Evolutionary conservation across 2,888 invertebrate genomes (phyloP).

Genomic region (Agrochola lota): DNA sequence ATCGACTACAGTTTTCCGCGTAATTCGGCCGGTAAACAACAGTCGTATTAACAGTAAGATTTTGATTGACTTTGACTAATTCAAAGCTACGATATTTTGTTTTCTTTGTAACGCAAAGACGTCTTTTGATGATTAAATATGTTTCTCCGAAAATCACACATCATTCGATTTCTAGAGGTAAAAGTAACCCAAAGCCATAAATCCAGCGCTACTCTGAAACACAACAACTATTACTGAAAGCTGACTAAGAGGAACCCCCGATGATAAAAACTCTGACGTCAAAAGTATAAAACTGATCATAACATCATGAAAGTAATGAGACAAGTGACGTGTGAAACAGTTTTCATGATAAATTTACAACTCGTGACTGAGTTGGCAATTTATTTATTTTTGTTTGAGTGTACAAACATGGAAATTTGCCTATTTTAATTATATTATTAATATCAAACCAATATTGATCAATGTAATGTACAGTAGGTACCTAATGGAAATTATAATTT

Average conservation of each 20-base stretch:
- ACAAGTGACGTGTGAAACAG: not conserved
- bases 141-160: conserved; percentile 19
- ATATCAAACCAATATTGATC: conserved; percentile 19
- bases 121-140: conserved; percentile 21
- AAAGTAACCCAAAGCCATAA: not conserved
- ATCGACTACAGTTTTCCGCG: conserved; percentile 25
- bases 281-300: not conserved
- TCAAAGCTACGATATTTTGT: conserved; percentile 14
- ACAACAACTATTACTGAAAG: not conserved
- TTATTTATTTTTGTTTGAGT: not conserved
- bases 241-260: conserved; percentile 11
- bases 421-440: not conserved
- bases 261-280: conserved; percentile 12
- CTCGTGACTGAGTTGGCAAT: not conserved
- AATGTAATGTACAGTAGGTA: too few relatives aligned
- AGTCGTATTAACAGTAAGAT: conserved; percentile 16
- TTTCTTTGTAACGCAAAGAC: conserved; percentile 19
- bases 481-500: too few relatives aligned
- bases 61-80: conserved; percentile 40
- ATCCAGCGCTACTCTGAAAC: not conserved
- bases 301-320: conserved; percentile 17
- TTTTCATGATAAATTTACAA: not conserved
- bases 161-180: not conserved
- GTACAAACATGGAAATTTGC: not conserved
- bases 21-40: conserved; percentile 43